Evolutionary conservation across 2,797 vertebrate species (phyloP), one percentile per base, ranked within the genome.

Genomic region (Pitangus sulphuratus): DNA sequence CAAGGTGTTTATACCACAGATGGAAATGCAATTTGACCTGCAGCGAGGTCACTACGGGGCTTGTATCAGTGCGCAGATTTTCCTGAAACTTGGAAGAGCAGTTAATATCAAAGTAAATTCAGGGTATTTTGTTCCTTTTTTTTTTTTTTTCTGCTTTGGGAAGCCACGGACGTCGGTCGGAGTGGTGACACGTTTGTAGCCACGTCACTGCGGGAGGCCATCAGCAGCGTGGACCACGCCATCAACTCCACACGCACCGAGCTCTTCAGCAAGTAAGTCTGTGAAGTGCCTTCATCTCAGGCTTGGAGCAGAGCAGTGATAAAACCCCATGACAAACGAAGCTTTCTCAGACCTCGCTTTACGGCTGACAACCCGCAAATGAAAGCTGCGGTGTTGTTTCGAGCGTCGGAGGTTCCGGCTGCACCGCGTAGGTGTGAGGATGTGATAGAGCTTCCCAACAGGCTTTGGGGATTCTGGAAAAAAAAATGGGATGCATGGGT

Each of bases 211-310:
- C 96, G 71, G 31, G 97, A 98, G 90, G 98, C 98, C 71, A 98
- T 98, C 91, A 97, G 92, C 93, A 98, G 97, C 1, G 97, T 98
- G 89, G 97, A 98, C 94, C 93, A 95, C 1, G 97, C 98, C 82
- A 98, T 98, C 93, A 98, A 97, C 62, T 97, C 98, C 6, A 98
- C 98, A 0, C 97, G 97, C 11, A 97, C 94, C 0, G 97, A 98
- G 82, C 91, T 98, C 56, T 98, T 98, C 45, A 98, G 97, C 97
- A 97, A 66, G 98, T 98, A 56, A 97, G 97, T 60, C 28, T 1
- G 2, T 30, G 31, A 16, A 18, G 35, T 0, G 2, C 33, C 61
- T 6, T 1, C 0, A 5, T 20, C 61, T 19, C 64, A 37, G 40
- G 11, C 37, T 35, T 58, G 54, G 10, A 39, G 44, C 33, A 44